Evolutionary conservation across 1,140 invertebrate species (phyloP), one percentile per base, ranked within the genome.

Genomic region (Mesaphorura yosii): DNA sequence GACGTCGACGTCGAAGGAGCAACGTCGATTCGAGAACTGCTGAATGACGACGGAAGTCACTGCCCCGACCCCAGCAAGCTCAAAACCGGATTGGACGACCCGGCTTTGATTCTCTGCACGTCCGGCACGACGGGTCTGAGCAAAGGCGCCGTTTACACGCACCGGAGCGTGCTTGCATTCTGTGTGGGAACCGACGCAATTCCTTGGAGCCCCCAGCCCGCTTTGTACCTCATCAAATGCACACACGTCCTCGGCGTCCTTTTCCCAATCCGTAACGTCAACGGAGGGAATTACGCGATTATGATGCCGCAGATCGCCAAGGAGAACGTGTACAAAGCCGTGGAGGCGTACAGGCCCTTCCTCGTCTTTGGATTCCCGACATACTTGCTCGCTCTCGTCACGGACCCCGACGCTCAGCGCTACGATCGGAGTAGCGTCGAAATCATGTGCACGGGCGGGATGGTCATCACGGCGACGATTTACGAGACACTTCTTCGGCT

Each of bases 341-440:
- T 59, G 0, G 38, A 62, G 23, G 25, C 23, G 10, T 62, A 62
- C 48, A 59, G 55, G 60, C 60, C 60, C 1, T 47, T 58, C 22
- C 34, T 63, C 17, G 57, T 38, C 6, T 63, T 63, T 45, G 61
- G 61, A 23, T 63, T 63, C 28, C 61, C 61, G 28, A 53, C 55
- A 6, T 61, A 45, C 39, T 41, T 63, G 15, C n/a, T 53, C 2
- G 31, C 37, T 2, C 28, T 59, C 12, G 59, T 26, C 0, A 55
- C 39, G 2, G 55, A 58, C 39, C 59, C 61, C 20, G 59, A 61
- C 22, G 61, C 59, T 10, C 25, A 50, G 7, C 58, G 58, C 23
- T 51, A 55, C 23, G 59, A 63, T 40, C 17, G 29, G 15, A 51
- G 20, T 12, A 58, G 51, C 19, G 19, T 63, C 25, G 47, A 58